A percentile compares a stretch with the other conserved stretches of the same genome.
These are phyloP conservation scores for Romanogobio albipinnatus DNA, from an alignment of 2,113 vertebrate species.

Conservation along the genomic window DNA sequence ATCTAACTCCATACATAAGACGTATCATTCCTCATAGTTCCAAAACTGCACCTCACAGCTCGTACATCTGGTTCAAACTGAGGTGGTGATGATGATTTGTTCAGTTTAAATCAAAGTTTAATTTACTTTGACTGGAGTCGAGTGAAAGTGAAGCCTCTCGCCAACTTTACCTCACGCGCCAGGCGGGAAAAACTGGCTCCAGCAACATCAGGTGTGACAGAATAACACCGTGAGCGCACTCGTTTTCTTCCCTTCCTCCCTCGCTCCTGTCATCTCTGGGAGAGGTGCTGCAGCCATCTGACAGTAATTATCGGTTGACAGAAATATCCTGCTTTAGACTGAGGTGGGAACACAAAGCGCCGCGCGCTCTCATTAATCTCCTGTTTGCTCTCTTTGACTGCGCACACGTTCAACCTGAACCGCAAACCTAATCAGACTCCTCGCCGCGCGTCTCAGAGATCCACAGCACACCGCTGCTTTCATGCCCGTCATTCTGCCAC, in stretches of 20 bases:
- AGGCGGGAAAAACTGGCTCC: conserved; percentile 57
- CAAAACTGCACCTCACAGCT: not conserved
- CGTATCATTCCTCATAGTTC: not conserved
- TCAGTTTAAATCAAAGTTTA: conserved; percentile 15
- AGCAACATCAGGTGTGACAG: conserved; percentile 75
- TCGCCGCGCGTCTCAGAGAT: conserved; percentile 73
- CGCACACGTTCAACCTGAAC: conserved; percentile 80
- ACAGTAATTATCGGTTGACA: conserved; percentile 98
- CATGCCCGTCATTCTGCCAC: conserved; percentile 65
- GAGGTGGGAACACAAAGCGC: conserved; percentile 92
- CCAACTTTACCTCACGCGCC: not conserved
- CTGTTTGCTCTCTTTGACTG: conserved; percentile 85
- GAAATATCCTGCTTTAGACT: conserved; percentile 90
- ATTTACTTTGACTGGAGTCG: not conserved
- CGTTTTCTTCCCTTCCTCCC: conserved; percentile 73
- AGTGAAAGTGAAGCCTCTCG: conserved; percentile 1
- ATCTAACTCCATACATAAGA: not conserved
- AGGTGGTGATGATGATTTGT: conserved; percentile 10
- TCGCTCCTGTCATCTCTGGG: conserved; percentile 80
- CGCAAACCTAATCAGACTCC: conserved; percentile 82
- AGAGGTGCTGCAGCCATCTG: conserved; percentile 88
- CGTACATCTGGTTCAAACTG: not conserved
- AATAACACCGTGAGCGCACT: conserved; percentile 72
- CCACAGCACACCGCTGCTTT: conserved; percentile 69
- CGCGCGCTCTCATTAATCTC: conserved; percentile 90